Percentiles rank a stretch among this genome's conserved stretches.
Evolutionary conservation across 2,797 vertebrate species (phyloP).

Genomic region (Schizopygopsis malacanthus): DNA sequence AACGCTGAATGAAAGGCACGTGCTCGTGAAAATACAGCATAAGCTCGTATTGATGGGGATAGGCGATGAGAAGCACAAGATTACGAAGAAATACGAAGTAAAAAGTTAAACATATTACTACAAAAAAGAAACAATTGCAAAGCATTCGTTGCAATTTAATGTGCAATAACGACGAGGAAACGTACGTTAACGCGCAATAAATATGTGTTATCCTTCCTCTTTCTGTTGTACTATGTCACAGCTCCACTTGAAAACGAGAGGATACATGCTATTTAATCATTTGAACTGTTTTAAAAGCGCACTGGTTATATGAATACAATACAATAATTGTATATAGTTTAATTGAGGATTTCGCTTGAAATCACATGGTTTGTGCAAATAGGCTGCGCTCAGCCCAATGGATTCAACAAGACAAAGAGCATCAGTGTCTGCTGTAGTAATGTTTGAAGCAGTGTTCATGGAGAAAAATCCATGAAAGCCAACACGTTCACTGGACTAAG

Average conservation of each 20-base stretch:
- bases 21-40: slow-evolving; percentile 30
- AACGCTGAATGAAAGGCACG: slow-evolving; percentile 24
- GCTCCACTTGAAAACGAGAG: not conserved
- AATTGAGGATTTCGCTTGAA: slow-evolving; percentile 42
- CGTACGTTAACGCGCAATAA: not conserved
- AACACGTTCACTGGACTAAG: not conserved
- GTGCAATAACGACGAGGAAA: not conserved
- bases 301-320: not conserved
- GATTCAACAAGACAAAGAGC: slow-evolving; percentile 58
- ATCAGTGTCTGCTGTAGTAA: slow-evolving; percentile 33
- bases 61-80: not conserved
- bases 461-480: not conserved
- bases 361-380: not conserved
- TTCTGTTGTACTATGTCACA: slow-evolving; percentile 1
- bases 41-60: not conserved
- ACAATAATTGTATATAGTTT: slow-evolving; percentile 29
- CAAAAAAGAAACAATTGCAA: not conserved
- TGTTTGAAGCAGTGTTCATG: slow-evolving; percentile 15
- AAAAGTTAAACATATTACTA: not conserved
- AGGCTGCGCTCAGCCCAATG: not conserved
- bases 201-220: slow-evolving; percentile 18
- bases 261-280: not conserved
- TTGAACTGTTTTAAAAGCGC: not conserved
- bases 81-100: not conserved
- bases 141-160: not conserved